Evolutionary conservation across 2,113 vertebrate species (phyloP), one percentile per base, ranked within the genome.

Genomic region (rat (Rattus norvegicus)): DNA sequence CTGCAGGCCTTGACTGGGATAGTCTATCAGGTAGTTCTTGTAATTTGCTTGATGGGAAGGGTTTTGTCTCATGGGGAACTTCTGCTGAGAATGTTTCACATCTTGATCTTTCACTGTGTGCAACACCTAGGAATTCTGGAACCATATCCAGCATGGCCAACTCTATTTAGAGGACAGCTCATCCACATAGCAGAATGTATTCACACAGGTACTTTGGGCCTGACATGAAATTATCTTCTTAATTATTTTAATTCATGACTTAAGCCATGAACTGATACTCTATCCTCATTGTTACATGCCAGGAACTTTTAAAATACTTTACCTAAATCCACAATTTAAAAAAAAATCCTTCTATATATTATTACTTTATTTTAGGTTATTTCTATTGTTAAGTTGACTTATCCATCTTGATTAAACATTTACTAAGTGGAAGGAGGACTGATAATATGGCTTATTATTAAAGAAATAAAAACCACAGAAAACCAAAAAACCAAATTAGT

Each of bases 281-380:
- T 6, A 26, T 9, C 22, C 30, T 5, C 10, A 20, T 28, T 95
- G 89, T 89, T 43, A 61, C 9, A 81, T n/a, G 56, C n/a, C 43
- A 56, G 4, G 6, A 47, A 7, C 6, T 80, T 59, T 43, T 77
- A 70, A 93, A 72, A 30, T 84, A 49, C 24, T 93, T 95, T 1
- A 22, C 49, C 20, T 92, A 93, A 88, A 91, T 80, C 20, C n/a
- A 91, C 24, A 93, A 90, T 87, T 75, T 28, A 89, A 88, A 67
- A 88, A 56, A 88, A 43, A 43, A 43, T 43, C 43, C 47, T 92
- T 67, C 26, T 90, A 17, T 17, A 92, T 59, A n/a, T 3, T 3
- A 80, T 95, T 33, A 87, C 43, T n/a, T 47, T 76, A 39, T 90
- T 94, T 84, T 83, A 72, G 11, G 1, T 28, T 90, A 5, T 93